Evolutionary conservation across 1,140 invertebrate genomes (phyloP).

Genomic region (Ceratitis capitata): DNA sequence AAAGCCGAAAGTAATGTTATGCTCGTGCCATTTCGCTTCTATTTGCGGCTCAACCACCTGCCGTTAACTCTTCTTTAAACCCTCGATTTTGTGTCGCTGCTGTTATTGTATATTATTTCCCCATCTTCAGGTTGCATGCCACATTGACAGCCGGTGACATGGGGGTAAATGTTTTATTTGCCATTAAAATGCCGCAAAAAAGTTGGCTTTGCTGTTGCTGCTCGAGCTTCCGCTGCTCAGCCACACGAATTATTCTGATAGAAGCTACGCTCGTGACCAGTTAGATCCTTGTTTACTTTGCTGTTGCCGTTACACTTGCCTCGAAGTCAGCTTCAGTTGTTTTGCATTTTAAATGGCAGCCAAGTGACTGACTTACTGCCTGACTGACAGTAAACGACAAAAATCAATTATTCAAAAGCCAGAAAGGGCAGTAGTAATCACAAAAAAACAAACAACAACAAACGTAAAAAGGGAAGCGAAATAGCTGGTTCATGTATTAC

Average conservation of each 20-base stretch:
- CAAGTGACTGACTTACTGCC: slow-evolving; percentile 51
- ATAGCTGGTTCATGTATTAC: too few species aligned
- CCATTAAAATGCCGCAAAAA: slow-evolving; percentile 48
- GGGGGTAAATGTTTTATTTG: slow-evolving; percentile 54
- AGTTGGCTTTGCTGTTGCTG: slow-evolving; percentile 42
- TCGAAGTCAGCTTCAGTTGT: not conserved
- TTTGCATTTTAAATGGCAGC: not conserved
- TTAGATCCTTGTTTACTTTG: too few species aligned
- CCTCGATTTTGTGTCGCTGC: not conserved
- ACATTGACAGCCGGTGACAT: slow-evolving; percentile 48
- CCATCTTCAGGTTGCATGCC: not conserved
- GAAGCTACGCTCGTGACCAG: not conserved
- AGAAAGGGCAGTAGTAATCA: not conserved
- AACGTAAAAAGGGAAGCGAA: too few species aligned
- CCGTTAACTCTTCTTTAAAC: not conserved
- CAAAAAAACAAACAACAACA: not conserved
- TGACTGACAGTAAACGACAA: slow-evolving; percentile 39
- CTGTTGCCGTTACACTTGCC: not conserved
- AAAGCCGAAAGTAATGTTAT: too few species aligned
- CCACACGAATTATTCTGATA: not conserved
- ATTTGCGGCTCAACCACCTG: not conserved
- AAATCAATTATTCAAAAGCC: slow-evolving; percentile 32
- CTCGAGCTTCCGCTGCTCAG: not conserved
- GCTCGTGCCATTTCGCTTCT: too few species aligned
- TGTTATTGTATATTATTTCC: not conserved